Base-by-base conservation (phyloP, 2,113 vertebrate species). In the Polyodon spathula region DNA sequence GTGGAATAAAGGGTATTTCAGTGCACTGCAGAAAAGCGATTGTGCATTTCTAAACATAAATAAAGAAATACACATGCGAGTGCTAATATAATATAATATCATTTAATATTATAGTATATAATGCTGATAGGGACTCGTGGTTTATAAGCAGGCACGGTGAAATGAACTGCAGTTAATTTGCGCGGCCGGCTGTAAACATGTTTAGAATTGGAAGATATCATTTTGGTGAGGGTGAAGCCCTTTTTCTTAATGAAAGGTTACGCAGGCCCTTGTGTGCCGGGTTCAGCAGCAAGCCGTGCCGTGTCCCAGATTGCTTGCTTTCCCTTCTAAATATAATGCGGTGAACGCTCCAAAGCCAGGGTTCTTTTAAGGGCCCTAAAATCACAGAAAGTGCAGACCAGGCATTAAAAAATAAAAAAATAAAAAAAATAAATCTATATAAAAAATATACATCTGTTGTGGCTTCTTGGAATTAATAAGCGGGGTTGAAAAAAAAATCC, bases 401-500 rank as follows among this genome's bases (percentile, higher is more conserved):
- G 58, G 59, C 64, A 73, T 63, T 63, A 64, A 60, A 15, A 44
- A 58, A 60, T 66, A 60, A 15, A 44, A 58, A 60, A n/a, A n/a
- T n/a, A n/a, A n/a, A n/a, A n/a, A n/a, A n/a, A n/a, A n/a, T n/a
- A n/a, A n/a, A n/a, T n/a, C n/a, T n/a, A 8, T 61, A 68, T 64
- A 66, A 70, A 50, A 50, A 50, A 50, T 5, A 64, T 52, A 66
- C n/a, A 44, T 44, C 43, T 79, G 56, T 66, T 54, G 51, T 60
- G 53, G 60, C 37, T 38, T 63, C 64, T 54, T 78, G 63, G 50
- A 66, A 71, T 67, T 63, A 64, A 64, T 69, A 58, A 65, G 48
- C 57, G 54, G 37, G 56, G 12, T 44, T 44, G 12, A 44, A 44
- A 44, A 8, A 12, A n/a, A 11, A 54, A 37, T 66, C 63, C 61